A percentile compares a stretch with the other conserved stretches of the same genome.
These are phyloP conservation scores for Gadopsis marmoratus DNA, from an alignment of 2,797 vertebrate genomes.

Conservation along the genomic window DNA sequence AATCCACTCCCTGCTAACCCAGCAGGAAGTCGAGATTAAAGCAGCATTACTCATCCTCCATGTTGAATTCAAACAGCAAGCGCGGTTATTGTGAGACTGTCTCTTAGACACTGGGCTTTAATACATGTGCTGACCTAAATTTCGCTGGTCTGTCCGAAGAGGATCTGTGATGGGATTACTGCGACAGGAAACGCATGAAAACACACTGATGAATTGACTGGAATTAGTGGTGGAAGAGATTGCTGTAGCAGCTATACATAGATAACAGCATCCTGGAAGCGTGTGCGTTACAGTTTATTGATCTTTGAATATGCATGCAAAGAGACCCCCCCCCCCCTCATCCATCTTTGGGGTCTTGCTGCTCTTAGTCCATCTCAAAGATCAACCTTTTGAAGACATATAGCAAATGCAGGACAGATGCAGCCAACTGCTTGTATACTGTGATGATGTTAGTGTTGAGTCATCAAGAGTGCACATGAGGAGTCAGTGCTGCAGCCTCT, in stretches of 20 bases:
- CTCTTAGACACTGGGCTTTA: constrained; percentile 54
- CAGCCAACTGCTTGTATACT: background rate
- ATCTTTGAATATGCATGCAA: background rate
- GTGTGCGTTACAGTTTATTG: background rate
- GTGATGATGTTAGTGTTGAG: constrained; percentile 55
- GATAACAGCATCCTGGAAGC: background rate
- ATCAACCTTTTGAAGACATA: background rate
- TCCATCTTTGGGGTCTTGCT: background rate
- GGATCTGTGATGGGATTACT: constrained; percentile 78
- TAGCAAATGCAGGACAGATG: constrained; percentile 4
- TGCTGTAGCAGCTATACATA: constrained; percentile 5
- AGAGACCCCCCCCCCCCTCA: too few species aligned
- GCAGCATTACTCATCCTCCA: background rate
- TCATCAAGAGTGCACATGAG: constrained; percentile 59
- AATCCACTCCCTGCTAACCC: background rate
- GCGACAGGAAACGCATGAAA: constrained; percentile 40
- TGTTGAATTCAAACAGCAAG: constrained; percentile 15
- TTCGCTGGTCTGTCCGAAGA: constrained; percentile 59
- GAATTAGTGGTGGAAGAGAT: constrained; percentile 30
- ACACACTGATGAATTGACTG: constrained; percentile 56
- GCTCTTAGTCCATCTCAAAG: background rate
- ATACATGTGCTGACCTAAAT: constrained; percentile 78
- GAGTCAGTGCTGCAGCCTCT: constrained; percentile 59
- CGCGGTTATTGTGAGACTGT: constrained; percentile 19
- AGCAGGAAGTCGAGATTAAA: background rate